Evolutionary conservation across 2,797 vertebrate genomes (phyloP), one percentile per base, ranked within the genome.

Genomic region (Xenopus petersii): DNA sequence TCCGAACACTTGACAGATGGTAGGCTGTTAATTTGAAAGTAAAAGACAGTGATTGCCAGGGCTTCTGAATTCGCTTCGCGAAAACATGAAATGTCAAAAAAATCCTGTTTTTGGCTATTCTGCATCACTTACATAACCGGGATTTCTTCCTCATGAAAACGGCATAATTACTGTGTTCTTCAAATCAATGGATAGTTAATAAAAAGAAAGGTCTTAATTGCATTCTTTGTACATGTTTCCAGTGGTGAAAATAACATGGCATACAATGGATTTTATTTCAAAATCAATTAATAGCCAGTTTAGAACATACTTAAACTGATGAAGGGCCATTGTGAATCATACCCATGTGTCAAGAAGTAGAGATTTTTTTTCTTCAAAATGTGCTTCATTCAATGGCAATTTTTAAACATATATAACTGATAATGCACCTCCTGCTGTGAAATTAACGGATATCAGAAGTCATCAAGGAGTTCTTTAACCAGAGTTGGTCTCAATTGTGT

Each of bases 1-100:
- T 90, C 84, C 75, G 83, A 88, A 82, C 84, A 87, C 82, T 91
- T 92, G 90, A 90, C 90, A 92, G 91, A 91, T 92, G 90, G 90
- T 87, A 82, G 87, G 86, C 82, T 90, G 88, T 88, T 92, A 91
- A 92, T 92, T 89, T 90, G 80, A 90, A 82, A 84, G 83, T 88
- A 86, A 85, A 78, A 90, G 85, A 84, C 84, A 89, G 83, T 87
- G 86, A 90, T 87, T 91, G 88, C 86, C 68, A 87, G 75, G 69
- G 65, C 80, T 81, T 42, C 36, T 42, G 36, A 30, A 30, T 30
- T 30, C 4, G 26, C 26, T 30, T 1, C 26, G 4, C 70, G 83
- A 82, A 87, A 90, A 90, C 87, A 86, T 63, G 70, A 90, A 91
- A 90, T 90, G 86, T 89, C 87, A 91, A 81, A 90, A 91, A 89